Percentiles rank a stretch among this genome's conserved stretches.
phyloP scores from a whole-genome alignment of 2,797 vertebrate genomes.

The Selene dorsalis region DNA sequence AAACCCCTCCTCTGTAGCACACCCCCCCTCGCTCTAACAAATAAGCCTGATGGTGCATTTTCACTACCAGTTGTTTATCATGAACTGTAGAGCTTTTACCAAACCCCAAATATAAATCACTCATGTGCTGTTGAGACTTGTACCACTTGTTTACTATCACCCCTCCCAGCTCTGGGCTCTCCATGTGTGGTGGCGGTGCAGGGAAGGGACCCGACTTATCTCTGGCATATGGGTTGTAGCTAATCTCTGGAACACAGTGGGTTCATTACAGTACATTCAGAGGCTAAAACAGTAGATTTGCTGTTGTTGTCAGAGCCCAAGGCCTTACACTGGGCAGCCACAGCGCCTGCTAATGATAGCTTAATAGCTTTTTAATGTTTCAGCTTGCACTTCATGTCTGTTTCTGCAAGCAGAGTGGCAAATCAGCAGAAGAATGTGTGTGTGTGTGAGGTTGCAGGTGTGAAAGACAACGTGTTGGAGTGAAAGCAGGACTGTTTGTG shows the following conservation, averaged over 20 bases:
- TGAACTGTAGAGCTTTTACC: constrained; percentile 23
- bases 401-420: constrained; percentile 51
- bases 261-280: constrained; percentile 64
- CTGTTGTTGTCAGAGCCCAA: constrained; percentile 54
- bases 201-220: constrained; percentile 53
- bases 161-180: constrained; percentile 28
- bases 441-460: constrained; percentile 39
- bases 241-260: constrained; percentile 70
- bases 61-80: constrained; percentile 46
- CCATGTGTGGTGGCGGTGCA: constrained; percentile 25
- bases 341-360: constrained; percentile 71
- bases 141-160: constrained; percentile 40
- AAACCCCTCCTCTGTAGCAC: constrained; percentile 26
- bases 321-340: constrained; percentile 64
- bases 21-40: constrained; percentile 17
- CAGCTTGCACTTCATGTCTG: constrained; percentile 61
- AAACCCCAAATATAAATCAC: constrained; percentile 63
- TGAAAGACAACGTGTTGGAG: constrained; percentile 31
- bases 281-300: constrained; percentile 55
- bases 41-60: constrained; percentile 56
- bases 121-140: constrained; percentile 10
- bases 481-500: constrained; percentile 30
- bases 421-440: constrained; percentile 53
- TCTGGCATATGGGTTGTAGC: constrained; percentile 51
- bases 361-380: constrained; percentile 80